Evolutionary conservation across 2,797 vertebrate genomes (phyloP).

Genomic region (Xyrichtys novacula): DNA sequence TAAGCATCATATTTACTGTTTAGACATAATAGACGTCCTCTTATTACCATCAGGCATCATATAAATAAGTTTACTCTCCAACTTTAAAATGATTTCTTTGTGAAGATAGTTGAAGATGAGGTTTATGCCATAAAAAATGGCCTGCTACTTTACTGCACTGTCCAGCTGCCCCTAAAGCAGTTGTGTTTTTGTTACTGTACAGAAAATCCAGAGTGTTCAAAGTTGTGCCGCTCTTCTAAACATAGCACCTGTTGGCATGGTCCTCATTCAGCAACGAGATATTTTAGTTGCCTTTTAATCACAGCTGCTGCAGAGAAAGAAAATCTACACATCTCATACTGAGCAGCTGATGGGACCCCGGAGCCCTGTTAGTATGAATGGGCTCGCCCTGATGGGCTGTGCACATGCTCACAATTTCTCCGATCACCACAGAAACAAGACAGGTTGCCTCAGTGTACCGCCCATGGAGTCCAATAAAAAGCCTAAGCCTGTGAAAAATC

Average conservation of each 20-base stretch:
- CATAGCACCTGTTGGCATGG: neutral
- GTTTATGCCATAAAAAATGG: neutral
- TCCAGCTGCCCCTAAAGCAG: neutral
- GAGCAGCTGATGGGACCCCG: conserved; percentile 23
- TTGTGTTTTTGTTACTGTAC: neutral
- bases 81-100: too few species aligned
- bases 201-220: too few species aligned
- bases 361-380: conserved; percentile 16
- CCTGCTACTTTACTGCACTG: neutral
- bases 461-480: neutral
- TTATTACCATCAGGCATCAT: too few species aligned
- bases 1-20: too few species aligned
- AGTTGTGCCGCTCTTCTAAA: conserved; percentile 6
- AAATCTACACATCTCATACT: neutral
- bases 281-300: neutral
- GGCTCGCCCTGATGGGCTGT: neutral
- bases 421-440: neutral
- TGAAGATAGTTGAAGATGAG: too few species aligned
- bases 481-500: conserved; percentile 9
- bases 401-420: conserved; percentile 20
- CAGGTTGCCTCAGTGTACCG: conserved; percentile 6
- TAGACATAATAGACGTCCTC: too few species aligned
- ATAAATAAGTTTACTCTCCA: too few species aligned
- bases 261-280: conserved; percentile 15
- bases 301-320: neutral